A percentile compares a stretch with the other conserved stretches of the same genome.
These are phyloP conservation scores for Iselma pallidipennis DNA, from an alignment of 2,888 invertebrate genomes.

Conservation along the genomic window DNA sequence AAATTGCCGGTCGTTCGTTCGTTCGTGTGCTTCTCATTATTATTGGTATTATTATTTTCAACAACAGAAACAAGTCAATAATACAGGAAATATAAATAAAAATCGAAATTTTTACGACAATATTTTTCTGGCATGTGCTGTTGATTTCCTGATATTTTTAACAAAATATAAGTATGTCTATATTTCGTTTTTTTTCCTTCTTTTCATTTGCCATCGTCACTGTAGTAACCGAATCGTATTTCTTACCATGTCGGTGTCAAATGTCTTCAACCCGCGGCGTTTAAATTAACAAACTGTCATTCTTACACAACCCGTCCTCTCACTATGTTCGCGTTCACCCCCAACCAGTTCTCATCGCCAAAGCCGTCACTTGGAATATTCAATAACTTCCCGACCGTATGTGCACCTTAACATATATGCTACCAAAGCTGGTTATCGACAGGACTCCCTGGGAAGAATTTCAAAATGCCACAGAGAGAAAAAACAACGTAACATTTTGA, in stretches of 20 bases:
- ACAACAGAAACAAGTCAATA: too few relatives aligned
- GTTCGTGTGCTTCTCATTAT: neutral
- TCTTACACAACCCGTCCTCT: conserved; percentile 36
- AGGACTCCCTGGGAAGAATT: neutral
- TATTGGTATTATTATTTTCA: neutral
- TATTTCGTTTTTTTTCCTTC: neutral
- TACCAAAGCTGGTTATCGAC: neutral
- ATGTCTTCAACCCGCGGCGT: conserved; percentile 35
- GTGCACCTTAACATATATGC: neutral
- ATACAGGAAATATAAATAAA: too few relatives aligned
- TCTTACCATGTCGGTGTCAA: conserved; percentile 33
- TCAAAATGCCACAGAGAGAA: conserved; percentile 3
- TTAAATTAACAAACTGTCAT: conserved; percentile 43
- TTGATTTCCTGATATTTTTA: too few relatives aligned
- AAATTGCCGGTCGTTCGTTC: neutral
- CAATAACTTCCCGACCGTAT: conserved; percentile 9
- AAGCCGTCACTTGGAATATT: conserved; percentile 14
- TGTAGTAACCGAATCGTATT: conserved; percentile 22
- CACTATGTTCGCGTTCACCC: conserved; percentile 30
- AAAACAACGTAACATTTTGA: neutral
- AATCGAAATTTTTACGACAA: conserved; percentile 6
- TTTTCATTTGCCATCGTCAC: conserved; percentile 5
- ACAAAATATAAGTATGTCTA: too few relatives aligned
- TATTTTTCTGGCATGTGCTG: conserved; percentile 17
- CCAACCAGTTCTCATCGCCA: neutral